Conservation (phyloP, 1,140 invertebrate genomes). For the Lordiphosa stackelbergi region DNA sequence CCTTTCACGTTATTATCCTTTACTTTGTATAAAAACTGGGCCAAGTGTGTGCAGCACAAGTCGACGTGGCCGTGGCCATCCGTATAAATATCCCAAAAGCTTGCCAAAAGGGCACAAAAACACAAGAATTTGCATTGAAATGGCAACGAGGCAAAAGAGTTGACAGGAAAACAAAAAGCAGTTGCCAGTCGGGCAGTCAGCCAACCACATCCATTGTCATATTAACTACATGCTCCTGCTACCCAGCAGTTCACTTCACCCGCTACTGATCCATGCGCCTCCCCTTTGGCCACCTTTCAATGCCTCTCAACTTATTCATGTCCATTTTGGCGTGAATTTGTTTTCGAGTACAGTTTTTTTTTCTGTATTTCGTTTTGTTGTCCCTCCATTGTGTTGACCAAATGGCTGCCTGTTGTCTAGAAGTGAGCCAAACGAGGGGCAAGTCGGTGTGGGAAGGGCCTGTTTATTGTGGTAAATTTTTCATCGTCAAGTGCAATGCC, state of each 20-base stretch:
- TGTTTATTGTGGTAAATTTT: conserved; percentile 64
- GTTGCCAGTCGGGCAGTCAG: conserved; percentile 44
- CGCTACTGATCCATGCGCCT: background rate
- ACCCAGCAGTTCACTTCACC: background rate
- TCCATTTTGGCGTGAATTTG: conserved; percentile 69
- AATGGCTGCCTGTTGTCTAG: conserved; percentile 47
- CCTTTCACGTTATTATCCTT: background rate
- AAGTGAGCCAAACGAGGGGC: conserved; percentile 2
- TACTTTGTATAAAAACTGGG: conserved; percentile 17
- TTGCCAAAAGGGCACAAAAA: conserved; percentile 12
- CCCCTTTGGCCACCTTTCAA: conserved; percentile 35
- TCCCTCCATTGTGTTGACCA: conserved; percentile 52
- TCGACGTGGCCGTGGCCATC: conserved; percentile 3
- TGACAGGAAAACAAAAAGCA: conserved; percentile 51
- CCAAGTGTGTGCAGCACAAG: conserved; percentile 24
- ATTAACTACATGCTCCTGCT: conserved; percentile 43
- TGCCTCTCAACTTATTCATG: conserved; percentile 69
- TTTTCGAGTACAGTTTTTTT: conserved; percentile 42
- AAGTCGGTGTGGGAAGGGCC: conserved; percentile 1
- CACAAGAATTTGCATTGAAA: conserved; percentile 46
- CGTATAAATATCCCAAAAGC: conserved; percentile 29
- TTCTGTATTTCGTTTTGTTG: conserved; percentile 21
- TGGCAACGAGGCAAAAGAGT: conserved; percentile 41
- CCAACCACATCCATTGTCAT: conserved; percentile 58
- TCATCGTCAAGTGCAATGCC: conserved; percentile 62